Evolutionary conservation across 2,113 vertebrate genomes (phyloP), one percentile per base, ranked within the genome.

Genomic region (Macrotis lagotis): DNA sequence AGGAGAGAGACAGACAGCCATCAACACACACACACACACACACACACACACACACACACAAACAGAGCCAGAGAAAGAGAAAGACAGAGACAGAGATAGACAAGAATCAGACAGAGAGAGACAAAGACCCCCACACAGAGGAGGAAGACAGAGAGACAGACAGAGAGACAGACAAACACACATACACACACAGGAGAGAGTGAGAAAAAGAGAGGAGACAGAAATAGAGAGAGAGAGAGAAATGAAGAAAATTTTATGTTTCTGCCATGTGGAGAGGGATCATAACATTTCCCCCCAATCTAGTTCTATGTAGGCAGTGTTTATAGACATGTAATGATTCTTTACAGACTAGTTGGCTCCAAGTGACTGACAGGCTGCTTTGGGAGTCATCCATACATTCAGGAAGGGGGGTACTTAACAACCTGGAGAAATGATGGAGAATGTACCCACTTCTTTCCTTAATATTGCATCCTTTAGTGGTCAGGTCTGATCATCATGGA

Each of bases 241-340:
- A 59, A 44, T 83, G 66, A 90, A 92, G 47, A 50, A 90, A 90
- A 95, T 89, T 95, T 94, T 91, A 88, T 93, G 50, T 52, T 94
- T 95, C 31, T 95, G 51, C 48, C 91, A 10, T 94, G 48, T 50
- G 52, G 31, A 91, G 24, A 91, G 19, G 37, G 37, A 83, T 83
- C n/a, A 94, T 97, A 74, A 89, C 48, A 90, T 89, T 48, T 10
- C 88, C 92, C 92, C 88, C 90, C 59, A 83, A 96, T 44, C 88
- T 48, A 66, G 53, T 89, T 93, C 59, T 88, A 95, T 55, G 37
- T 50, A 53, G 53, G 88, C 93, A 95, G 51, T 37, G 89, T 89
- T 93, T 97, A 83, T 93, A 94, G 91, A 93, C 48, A 92, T 94
- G n/a, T 31, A 95, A 94, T 83, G 94, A 2, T 28, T 94, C 49